Percentiles rank a stretch among this genome's conserved stretches.
Conservation (phyloP, 2,888 invertebrate species). For the Macaria liturata region DNA sequence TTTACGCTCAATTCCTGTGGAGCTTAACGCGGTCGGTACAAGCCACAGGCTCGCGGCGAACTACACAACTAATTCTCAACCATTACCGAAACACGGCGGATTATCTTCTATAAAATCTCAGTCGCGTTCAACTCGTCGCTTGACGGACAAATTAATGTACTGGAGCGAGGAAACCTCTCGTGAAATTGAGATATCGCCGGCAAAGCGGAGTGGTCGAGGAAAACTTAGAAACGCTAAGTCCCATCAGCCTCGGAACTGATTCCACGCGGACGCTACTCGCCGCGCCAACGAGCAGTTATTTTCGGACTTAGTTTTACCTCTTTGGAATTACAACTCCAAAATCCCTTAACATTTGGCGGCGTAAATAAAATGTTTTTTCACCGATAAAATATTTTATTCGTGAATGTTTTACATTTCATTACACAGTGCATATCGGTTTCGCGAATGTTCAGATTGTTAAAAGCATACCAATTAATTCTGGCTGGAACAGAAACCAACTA, state of each 20-base stretch:
- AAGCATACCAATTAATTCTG: conserved; percentile 30
- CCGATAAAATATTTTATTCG: conserved; percentile 18
- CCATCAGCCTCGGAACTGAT: conserved; percentile 56
- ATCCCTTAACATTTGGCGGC: conserved; percentile 8
- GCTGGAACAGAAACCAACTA: conserved; percentile 25
- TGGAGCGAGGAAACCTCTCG: conserved; percentile 63
- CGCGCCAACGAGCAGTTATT: conserved; percentile 34
- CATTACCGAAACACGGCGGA: conserved; percentile 29
- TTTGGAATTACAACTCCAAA: conserved; percentile 11
- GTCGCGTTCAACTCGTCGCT: conserved; percentile 50
- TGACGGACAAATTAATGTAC: conserved; percentile 61
- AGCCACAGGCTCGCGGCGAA: conserved; percentile 43
- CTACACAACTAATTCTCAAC: conserved; percentile 20
- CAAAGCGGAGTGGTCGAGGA: conserved; percentile 65
- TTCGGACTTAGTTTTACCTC: conserved; percentile 19
- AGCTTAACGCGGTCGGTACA: conserved; percentile 53
- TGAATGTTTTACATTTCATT: conserved; percentile 22
- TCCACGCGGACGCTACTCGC: conserved; percentile 42
- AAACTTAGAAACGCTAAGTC: conserved; percentile 79
- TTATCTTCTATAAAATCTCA: conserved; percentile 35
- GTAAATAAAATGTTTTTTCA: conserved; percentile 13
- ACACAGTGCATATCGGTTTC: conserved; percentile 23
- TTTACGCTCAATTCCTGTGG: conserved; percentile 61
- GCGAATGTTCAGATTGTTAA: conserved; percentile 25
- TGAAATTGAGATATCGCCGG: conserved; percentile 69